Base-by-base conservation (phyloP, 2,113 vertebrate genomes). In the Mesoclemmys tuberculata region DNA sequence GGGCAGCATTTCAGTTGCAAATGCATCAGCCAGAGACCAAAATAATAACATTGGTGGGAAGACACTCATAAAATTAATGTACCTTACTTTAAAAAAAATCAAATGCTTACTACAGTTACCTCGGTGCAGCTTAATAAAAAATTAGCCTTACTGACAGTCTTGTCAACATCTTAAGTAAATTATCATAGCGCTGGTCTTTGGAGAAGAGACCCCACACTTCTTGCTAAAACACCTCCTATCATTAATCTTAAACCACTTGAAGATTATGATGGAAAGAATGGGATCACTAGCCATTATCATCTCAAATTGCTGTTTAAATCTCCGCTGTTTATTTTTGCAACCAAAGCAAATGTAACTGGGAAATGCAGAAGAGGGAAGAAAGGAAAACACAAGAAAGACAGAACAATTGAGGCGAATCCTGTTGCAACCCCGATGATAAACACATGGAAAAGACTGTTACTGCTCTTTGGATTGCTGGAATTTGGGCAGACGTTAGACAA, bases 211-310 rank as follows among this genome's bases (percentile, higher is more conserved):
- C 95, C 97, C 92, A 80, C 98, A 96, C 97, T 98, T 91, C 93
- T 92, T 89, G 88, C 82, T 97, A 96, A 96, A 86, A 97, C 97
- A 98, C 93, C 98, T 97, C 97, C 95, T 97, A 97, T 98, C 98
- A 98, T 99, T 99, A 98, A 99, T 99, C 98, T 99, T 97, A 95
- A 97, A 96, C 98, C 98, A 99, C 98, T 99, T 98, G 98, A 98
- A 99, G 98, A 99, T 99, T 98, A 98, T 99, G 98, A 98, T 98
- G 98, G 97, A 98, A 98, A 98, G 98, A 98, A 98, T 97, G 98
- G 98, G 98, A 98, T 98, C 98, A 98, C 98, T 98, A 98, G 98
- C 98, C 98, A 98, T 99, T 99, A 99, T 98, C 98, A 97, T 98
- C 98, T 99, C 98, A 96, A 97, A 97, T 98, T 96, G 98, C 98